phyloP scores from a whole-genome alignment of 1,140 invertebrate genomes.

The Potamilus streckersoni region DNA sequence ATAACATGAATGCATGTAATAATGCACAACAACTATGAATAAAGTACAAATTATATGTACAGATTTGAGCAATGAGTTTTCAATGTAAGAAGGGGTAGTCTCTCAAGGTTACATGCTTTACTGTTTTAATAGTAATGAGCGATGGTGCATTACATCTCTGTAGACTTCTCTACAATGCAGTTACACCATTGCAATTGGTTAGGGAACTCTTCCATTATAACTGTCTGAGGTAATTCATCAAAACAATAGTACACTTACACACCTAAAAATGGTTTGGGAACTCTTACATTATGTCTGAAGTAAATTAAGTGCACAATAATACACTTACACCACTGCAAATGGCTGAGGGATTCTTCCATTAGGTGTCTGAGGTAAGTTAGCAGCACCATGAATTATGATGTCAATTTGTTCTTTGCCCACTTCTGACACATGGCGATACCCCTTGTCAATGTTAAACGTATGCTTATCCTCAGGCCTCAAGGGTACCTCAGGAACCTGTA shows the following conservation, averaged over 20 bases:
- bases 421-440: conserved; percentile 53
- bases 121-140: no score
- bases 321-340: conserved; percentile 53
- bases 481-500: conserved; percentile 51
- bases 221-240: conserved; percentile 43
- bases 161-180: conserved; percentile 2
- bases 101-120: no score
- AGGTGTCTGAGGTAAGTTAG: conserved; percentile 43
- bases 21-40: no score
- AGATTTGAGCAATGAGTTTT: no score
- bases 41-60: no score
- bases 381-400: conserved; percentile 59
- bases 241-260: conserved; percentile 19
- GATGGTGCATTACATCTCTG: no score
- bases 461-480: conserved; percentile 39
- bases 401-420: conserved; percentile 57
- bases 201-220: conserved; percentile 36
- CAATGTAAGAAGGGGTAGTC: no score
- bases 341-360: conserved; percentile 45
- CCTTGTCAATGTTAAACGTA: conserved; percentile 38
- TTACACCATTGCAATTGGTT: conserved; percentile 55
- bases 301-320: neutral
- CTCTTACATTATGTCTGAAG: no score
- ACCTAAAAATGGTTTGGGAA: no score
- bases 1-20: no score